Evolutionary conservation across 1,140 invertebrate genomes (phyloP), one percentile per base, ranked within the genome.

Genomic region (Ceratosolen fusciceps): DNA sequence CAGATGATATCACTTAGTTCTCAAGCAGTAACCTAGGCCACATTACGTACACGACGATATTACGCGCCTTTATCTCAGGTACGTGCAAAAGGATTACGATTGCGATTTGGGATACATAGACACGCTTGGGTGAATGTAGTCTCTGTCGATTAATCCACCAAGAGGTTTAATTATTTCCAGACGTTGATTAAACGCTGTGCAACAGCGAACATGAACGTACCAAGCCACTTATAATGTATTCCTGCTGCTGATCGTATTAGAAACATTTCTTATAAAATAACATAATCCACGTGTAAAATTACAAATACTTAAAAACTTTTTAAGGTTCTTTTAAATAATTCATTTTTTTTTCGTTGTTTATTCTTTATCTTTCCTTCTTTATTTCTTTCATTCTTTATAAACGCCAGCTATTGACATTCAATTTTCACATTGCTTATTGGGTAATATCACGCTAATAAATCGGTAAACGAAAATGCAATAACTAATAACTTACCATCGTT

Each of bases 91-190:
- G 60, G 29, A 62, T 62, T 62, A 62, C 60, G 60, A 34, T 62
- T 62, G 60, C 16, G 60, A 62, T 62, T 62, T 34, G 60, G 60
- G 31, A 62, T 62, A 62, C 60, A 34, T 62, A 62, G 29, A 16
- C 2, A 62, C 16, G 60, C 31, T 62, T 34, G 34, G 29, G 60
- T 62, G 60, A 62, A 62, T 34, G 60, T 62, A 62, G 60, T 62
- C 60, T 60, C 26, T 26, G 31, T 9, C 60, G 60, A 62, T 62
- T 62, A 62, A 62, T 62, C 60, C 31, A 62, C 60, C 10, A 62
- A 34, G 60, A 62, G 60, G 60, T 62, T 62, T 62, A 62, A 62
- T 62, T 62, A 62, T 62, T 62, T 62, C 60, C 60, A 62, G 60
- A 62, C 60, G 31, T 62, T 62, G 60, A 62, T 62, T 62, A 62